These are phyloP conservation scores for Sebastes hopkinsi DNA, from an alignment of 2,797 vertebrate species.

Conservation along the genomic window DNA sequence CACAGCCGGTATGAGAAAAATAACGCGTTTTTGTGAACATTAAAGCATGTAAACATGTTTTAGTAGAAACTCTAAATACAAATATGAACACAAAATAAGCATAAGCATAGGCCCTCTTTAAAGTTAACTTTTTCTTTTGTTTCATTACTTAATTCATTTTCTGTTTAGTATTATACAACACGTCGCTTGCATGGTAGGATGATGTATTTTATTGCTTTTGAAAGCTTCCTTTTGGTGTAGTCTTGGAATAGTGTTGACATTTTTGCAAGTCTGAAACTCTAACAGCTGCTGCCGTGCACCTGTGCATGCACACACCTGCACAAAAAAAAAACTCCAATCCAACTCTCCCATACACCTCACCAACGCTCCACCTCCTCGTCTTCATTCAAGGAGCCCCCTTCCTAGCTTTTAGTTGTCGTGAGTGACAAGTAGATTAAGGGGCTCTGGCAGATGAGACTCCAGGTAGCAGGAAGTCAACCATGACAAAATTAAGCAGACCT, in stretches of 20 bases:
- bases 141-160: not conserved
- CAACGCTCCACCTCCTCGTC: conserved; percentile 41
- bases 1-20: no score
- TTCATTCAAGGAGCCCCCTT: conserved; percentile 62
- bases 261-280: not conserved
- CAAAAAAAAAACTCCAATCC: conserved; percentile 11
- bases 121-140: not conserved
- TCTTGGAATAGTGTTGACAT: not conserved
- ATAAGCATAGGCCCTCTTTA: no score
- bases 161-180: not conserved
- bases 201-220: not conserved
- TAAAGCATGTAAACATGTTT: no score
- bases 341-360: conserved; percentile 10
- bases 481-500: conserved; percentile 81
- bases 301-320: conserved; percentile 38
- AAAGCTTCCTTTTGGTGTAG: not conserved
- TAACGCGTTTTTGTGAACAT: no score
- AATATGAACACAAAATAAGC: no score
- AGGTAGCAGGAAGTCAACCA: conserved; percentile 81
- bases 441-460: conserved; percentile 77
- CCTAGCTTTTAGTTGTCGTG: conserved; percentile 73
- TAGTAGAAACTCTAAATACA: no score
- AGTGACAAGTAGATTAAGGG: conserved; percentile 80
- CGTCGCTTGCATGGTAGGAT: not conserved
- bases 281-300: conserved; percentile 35